Base-by-base conservation (phyloP, 2,113 vertebrate genomes). In the Gorsachius goisagi region DNA sequence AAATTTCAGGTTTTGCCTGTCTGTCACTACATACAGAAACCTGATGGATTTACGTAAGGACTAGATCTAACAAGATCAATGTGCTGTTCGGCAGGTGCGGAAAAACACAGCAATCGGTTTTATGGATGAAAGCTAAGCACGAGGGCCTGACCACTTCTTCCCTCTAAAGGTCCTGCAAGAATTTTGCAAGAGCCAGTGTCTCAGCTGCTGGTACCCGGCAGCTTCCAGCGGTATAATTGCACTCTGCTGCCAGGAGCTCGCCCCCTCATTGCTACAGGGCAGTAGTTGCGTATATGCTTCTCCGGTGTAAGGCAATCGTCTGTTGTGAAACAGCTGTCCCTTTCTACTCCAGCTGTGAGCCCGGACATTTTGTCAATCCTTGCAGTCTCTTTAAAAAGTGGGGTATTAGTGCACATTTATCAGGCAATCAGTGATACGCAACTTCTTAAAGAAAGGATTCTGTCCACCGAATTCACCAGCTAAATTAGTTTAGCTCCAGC, bases 401-500 rank as follows among this genome's bases (percentile, higher is more conserved):
- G 32, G 15, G 32, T 78, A 91, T 96, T 91, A 91, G 19, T 63
- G 71, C 67, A 90, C 27, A 90, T 93, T 91, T 96, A 78, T 84
- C 79, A 96, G 49, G 69, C 93, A 92, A 97, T 89, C 89, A 93
- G 83, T 39, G 53, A 76, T 63, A 94, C 85, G 93, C 88, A 85
- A 60, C 95, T 95, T 91, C 83, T 95, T 95, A 68, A 87, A 95
- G 90, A 97, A 96, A 96, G 83, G 49, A 95, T 64, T 86, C 85
- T 66, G 35, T 94, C 88, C 83, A 69, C 89, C 94, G 85, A 97
- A 81, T 95, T 71, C 78, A 96, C 69, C 12, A 88, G 73, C 60
- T 94, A 95, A 92, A 95, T 96, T 95, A 95, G 91, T 97, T 96
- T 97, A 94, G 74, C 83, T 93, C 37, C 62, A 82, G 72, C 90